phyloP scores from a whole-genome alignment of 2,888 invertebrate genomes.

The Apamea sordens region DNA sequence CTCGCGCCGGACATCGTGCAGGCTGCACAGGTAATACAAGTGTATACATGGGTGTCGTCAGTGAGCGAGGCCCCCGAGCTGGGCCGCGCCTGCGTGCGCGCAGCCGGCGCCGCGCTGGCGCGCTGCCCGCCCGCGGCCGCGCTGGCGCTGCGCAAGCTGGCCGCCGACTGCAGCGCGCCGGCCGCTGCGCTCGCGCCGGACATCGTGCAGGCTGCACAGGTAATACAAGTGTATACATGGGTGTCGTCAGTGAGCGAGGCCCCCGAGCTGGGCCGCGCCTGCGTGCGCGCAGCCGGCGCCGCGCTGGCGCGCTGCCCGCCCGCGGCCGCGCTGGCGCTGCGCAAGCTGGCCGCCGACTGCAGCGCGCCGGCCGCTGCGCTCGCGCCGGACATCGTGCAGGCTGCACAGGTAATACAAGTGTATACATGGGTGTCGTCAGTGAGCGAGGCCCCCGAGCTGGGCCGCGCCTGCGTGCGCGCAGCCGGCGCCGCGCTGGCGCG shows the following conservation, averaged over 20 bases:
- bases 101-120: conserved; percentile 86
- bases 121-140: conserved; percentile 94
- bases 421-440: conserved; percentile 93
- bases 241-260: conserved; percentile 85
- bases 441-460: conserved; percentile 76
- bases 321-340: conserved; percentile 95
- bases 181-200: conserved; percentile 94
- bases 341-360: conserved; percentile 96
- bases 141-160: conserved; percentile 96
- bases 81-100: conserved; percentile 82
- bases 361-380: conserved; percentile 93
- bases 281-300: conserved; percentile 85
- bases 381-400: conserved; percentile 93
- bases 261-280: conserved; percentile 77
- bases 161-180: conserved; percentile 94
- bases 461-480: conserved; percentile 83
- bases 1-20: conserved; percentile 94
- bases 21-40: conserved; percentile 91
- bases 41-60: conserved; percentile 94
- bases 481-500: conserved; percentile 89
- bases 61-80: conserved; percentile 75
- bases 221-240: conserved; percentile 94
- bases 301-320: conserved; percentile 92
- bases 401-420: conserved; percentile 91
- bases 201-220: conserved; percentile 93